Conservation (phyloP, 2,888 invertebrate species). For the Strigamia crassipes region DNA sequence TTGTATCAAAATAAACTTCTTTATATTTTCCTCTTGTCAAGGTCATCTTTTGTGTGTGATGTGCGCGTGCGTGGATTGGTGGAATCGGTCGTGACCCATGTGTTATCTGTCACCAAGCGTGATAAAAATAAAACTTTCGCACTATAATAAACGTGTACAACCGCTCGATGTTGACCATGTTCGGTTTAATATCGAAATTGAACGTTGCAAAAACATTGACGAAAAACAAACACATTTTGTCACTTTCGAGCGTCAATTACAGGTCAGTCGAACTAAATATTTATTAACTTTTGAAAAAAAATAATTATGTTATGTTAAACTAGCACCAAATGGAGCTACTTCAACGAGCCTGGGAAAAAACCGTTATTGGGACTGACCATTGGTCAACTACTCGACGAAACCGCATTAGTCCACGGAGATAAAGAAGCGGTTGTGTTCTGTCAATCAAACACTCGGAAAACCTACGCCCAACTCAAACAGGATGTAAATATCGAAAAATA, state of each 20-base stretch:
- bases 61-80: too few species aligned
- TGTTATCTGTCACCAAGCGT: too few species aligned
- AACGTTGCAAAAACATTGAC: not conserved
- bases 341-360: constrained; percentile 52
- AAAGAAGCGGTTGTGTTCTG: constrained; percentile 66
- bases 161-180: not conserved
- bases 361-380: constrained; percentile 65
- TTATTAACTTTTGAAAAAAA: too few species aligned
- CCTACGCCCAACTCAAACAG: constrained; percentile 63
- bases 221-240: not conserved
- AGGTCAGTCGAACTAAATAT: not conserved
- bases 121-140: too few species aligned
- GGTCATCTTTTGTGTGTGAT: too few species aligned
- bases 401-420: constrained; percentile 64
- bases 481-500: constrained; percentile 56
- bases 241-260: not conserved
- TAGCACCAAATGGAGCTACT: constrained; percentile 29
- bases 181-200: not conserved
- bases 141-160: too few species aligned
- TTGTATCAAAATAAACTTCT: too few species aligned
- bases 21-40: too few species aligned
- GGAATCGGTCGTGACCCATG: too few species aligned
- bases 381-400: constrained; percentile 65
- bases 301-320: not conserved
- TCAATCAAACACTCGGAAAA: constrained; percentile 64